These are phyloP conservation scores for western clawed frog (Xenopus tropicalis) DNA, from an alignment of 2,113 vertebrate genomes.

Conservation along the genomic window UCB_Xtro_10.0 CM004446.2:49808001-49808500, in stretches of 20 bases:
- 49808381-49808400: background rate
- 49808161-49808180: too few species aligned
- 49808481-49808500: constrained; percentile 19
- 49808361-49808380: constrained; percentile 20
- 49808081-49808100: too few species aligned
- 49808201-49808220: too few species aligned
- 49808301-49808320: background rate
- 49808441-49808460: constrained; percentile 21
- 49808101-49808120: too few species aligned
- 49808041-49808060: too few species aligned
- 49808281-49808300: background rate
- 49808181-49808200: too few species aligned
- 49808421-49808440: constrained; percentile 5
- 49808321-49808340: constrained; percentile 5
- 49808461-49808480: constrained; percentile 26
- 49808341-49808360: constrained; percentile 18
- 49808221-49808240: too few species aligned
- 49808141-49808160: too few species aligned
- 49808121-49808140: too few species aligned
- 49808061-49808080: too few species aligned
- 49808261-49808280: background rate
- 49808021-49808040: too few species aligned
- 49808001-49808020: too few species aligned
- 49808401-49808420: constrained; percentile 15
- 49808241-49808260: background rate